phyloP scores from a whole-genome alignment of 2,888 invertebrate species.

The Leptarthrus brevirostris region DNA sequence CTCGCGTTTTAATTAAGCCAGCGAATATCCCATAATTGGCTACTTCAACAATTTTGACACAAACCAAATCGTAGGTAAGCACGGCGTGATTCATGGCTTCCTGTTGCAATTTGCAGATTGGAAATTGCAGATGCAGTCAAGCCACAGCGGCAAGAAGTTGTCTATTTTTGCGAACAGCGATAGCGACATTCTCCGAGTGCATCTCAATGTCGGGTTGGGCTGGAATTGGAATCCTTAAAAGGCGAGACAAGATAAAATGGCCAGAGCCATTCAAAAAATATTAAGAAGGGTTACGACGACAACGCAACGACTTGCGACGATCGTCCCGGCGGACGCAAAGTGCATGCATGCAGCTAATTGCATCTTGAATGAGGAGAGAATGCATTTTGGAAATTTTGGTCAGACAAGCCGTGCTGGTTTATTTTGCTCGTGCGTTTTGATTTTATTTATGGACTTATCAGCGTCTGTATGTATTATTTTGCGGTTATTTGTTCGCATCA shows the following conservation, averaged over 20 bases:
- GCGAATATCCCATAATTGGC: constrained; percentile 25
- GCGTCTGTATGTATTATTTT: constrained; percentile 35
- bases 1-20: constrained; percentile 38
- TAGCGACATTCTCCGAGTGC: not conserved
- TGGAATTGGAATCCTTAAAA: constrained; percentile 42
- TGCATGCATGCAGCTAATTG: constrained; percentile 47
- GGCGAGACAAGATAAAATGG: constrained; percentile 43
- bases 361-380: constrained; percentile 42
- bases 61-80: constrained; percentile 35
- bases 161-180: constrained; percentile 4
- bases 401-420: constrained; percentile 15
- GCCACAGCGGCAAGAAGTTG: not conserved
- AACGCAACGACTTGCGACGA: not conserved
- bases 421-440: constrained; percentile 30
- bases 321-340: not conserved
- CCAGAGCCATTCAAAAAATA: constrained; percentile 23
- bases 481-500: constrained; percentile 47
- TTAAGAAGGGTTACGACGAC: not conserved
- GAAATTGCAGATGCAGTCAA: not conserved
- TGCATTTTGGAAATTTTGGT: constrained; percentile 38
- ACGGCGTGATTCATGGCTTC: constrained; percentile 20
- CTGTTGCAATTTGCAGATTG: not conserved
- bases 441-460: constrained; percentile 45
- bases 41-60: constrained; percentile 21
- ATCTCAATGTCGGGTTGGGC: not conserved